These are phyloP conservation scores for Apodemia zela DNA, from an alignment of 2,888 invertebrate species.

Conservation along the genomic window DNA sequence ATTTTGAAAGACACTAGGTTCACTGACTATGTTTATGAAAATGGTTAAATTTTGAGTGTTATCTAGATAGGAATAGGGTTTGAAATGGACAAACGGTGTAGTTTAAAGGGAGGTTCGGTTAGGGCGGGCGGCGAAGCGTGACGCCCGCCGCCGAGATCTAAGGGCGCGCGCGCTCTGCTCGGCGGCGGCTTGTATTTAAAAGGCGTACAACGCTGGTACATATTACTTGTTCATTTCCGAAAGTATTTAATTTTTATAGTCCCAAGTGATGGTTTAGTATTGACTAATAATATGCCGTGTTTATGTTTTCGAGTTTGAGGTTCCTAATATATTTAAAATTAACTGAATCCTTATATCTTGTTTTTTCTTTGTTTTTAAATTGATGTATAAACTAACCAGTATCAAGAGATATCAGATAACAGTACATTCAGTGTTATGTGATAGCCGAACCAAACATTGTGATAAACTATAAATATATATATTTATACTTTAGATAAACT, in stretches of 20 bases:
- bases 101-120: conserved; percentile 55
- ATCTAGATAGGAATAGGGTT: conserved; percentile 25
- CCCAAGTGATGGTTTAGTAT: background rate
- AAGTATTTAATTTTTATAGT: conserved; percentile 9
- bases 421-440: no score
- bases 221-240: conserved; percentile 17
- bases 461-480: no score
- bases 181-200: conserved; percentile 47
- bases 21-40: background rate
- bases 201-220: conserved; percentile 34
- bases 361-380: no score
- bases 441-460: no score
- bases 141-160: conserved; percentile 76
- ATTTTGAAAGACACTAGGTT: background rate
- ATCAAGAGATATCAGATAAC: no score
- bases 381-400: no score
- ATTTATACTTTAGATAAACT: no score
- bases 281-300: background rate
- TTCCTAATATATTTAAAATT: no score
- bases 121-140: conserved; percentile 60
- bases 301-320: no score
- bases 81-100: conserved; percentile 11
- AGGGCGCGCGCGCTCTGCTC: conserved; percentile 38
- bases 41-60: background rate
- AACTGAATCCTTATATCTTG: no score